Base-by-base conservation (phyloP, 2,888 invertebrate species). In the Hyppa rectilinea region DNA sequence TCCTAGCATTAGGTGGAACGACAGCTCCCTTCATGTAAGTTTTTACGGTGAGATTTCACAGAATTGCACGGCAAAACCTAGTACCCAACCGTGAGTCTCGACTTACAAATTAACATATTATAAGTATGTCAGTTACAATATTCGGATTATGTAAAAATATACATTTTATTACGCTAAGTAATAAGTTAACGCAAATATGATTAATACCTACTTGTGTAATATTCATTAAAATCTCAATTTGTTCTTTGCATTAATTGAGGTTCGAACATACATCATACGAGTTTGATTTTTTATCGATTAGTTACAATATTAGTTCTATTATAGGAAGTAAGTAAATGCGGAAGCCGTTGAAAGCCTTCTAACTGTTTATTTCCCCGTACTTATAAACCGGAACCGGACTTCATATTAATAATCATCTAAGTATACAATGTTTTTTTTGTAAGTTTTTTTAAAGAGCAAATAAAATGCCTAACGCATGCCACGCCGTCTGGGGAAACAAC, bases 201-300 rank as follows among this genome's bases (percentile, higher is more conserved):
- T 45, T 63, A 62, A 71, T 49, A 60, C n/a, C n/a, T n/a, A n/a
- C 38, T 63, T 70, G 60, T 60, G 55, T 49, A 80, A 75, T 60
- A 40, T 43, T 70, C 2, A 63, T 66, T 60, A 56, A 75, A 71
- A 60, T 63, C 6, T 43, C 6, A 40, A 59, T 66, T 60, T 17
- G 20, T 40, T 47, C 43, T 40, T 65, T 38, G 20, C 2, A 29
- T 38, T 40, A 14, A 34, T 53, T 40, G 0, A 10, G 7, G 17
- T 50, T 74, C 50, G 20, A 59, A 29, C 9, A 29, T 70, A 66
- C 62, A 65, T 76, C 31, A 71, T 50, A 14, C 12, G 17, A 50
- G 14, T 50, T 58, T n/a, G n/a, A n/a, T n/a, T n/a, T n/a, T n/a
- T n/a, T 36, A 65, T 64, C 26, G 40, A 79, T 56, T 52, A 50